Base-by-base conservation (phyloP, 2,797 vertebrate species). In the Poecilia gillii region DNA sequence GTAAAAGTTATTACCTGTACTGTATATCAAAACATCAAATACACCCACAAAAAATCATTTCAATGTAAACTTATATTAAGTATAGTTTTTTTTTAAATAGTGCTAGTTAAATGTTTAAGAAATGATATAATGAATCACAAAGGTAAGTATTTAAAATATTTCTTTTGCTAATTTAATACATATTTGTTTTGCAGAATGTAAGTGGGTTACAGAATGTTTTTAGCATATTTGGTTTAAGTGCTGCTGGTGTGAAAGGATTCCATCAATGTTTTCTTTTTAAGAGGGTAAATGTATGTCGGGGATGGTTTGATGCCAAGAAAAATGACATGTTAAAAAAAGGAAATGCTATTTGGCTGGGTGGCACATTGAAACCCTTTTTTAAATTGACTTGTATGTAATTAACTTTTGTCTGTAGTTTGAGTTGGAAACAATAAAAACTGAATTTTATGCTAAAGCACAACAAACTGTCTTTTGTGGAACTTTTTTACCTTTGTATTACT, bases 341-440 rank as follows among this genome's bases (percentile, higher is more conserved):
- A 66, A 33, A 62, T 68, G 70, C n/a, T 75, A 51, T 31, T 81
- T 82, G 76, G 33, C 16, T 78, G 41, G 45, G 62, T 76, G 66
- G 73, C 64, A 83, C 85, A 75, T 84, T 75, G 68, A 68, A 59
- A n/a, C 36, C 11, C 76, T 72, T 85, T 75, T 85, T 80, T 75
- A 6, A 79, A 73, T 85, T 23, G 74, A 46, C 59, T 76, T 25
- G 81, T 86, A 68, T 82, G 49, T 88, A 6, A 73, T 43, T 74
- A 49, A 73, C 1, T 28, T 14, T 82, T 82, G 39, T 31, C 73
- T 73, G 41, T 84, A 81, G 84, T 78, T 77, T 73, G 75, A 87
- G 86, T 89, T 71, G 71, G 8, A 82, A 85, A 72, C 25, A 89
- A 91, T 87, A 90, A 91, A 92, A 80, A 59, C 12, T 45, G 25